Base-by-base conservation (phyloP, 2,888 invertebrate species). In the Tupiocoris notatus region DNA sequence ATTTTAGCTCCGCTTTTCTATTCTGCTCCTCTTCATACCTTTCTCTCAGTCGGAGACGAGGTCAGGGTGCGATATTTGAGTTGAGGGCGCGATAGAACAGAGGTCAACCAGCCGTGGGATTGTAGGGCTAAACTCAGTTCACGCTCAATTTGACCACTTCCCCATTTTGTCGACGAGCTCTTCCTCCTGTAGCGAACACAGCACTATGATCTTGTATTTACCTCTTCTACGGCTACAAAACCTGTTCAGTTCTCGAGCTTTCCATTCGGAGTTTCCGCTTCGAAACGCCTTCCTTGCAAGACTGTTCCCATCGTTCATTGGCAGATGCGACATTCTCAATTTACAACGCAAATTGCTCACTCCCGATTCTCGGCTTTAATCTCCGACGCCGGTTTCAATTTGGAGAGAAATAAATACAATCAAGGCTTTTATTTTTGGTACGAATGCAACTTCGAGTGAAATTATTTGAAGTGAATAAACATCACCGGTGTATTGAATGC, bases 61-160 rank as follows among this genome's bases (percentile, higher is more conserved):
- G 39, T 7, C 39, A 39, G 39, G 39, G 39, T 39, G 39, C 39
- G 39, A 39, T 39, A 39, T 39, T 22, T 3, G 12, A 20, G 62
- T 62, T 16, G 22, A 62, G 62, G 22, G 20, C 12, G 20, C 62
- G 64, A 56, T 74, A 25, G 39, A 74, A 74, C 74, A 74, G 74
- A 22, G 74, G 24, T 54, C 64, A 74, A 63, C 64, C 74, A 64
- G 74, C 64, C 74, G 74, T 74, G 74, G 74, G 64, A 74, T 74
- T 74, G 74, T 74, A 62, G 64, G 56, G 23, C 54, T 64, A 63
- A 63, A 64, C 56, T 59, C 63, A 23, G 54, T 74, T 74, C 63
- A 56, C 74, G 74, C 74, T 64, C 74, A 74, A 74, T 74, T 74
- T 74, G 57, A 74, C 56, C 74, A 74, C 74, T 64, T 64, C 64